Evolutionary conservation across 2,113 vertebrate species (phyloP), one percentile per base, ranked within the genome.

Genomic region (Cebidichthys violaceus): DNA sequence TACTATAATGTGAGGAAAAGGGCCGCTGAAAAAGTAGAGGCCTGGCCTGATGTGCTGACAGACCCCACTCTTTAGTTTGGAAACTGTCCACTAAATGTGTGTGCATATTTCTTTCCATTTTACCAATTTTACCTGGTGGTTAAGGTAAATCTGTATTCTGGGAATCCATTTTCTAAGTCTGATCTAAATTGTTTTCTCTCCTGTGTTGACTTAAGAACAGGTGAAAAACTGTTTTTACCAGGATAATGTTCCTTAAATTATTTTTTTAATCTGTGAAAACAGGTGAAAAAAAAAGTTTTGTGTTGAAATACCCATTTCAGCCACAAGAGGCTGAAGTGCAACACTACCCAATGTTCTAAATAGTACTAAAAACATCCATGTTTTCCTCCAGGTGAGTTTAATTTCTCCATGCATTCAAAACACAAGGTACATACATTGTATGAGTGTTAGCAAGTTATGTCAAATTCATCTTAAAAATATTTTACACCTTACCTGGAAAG

Each of bases 401-500:
- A 54, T 54, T 54, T 54, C 22, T 54, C 22, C 22, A n/a, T n/a
- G 9, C 7, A 18, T 20, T 45, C 43, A 14, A 45, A 45, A 45
- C 18, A 47, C 9, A 54, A 8, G 7, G 50, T 54, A 9, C 50
- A n/a, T 54, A 47, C 4, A 55, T 55, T n/a, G 9, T 10, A n/a
- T n/a, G n/a, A n/a, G n/a, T n/a, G n/a, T n/a, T 24, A 11, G 10
- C n/a, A 55, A 50, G 47, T 50, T 50, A 50, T 50, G 47, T n/a
- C 11, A 45, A 45, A 45, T 15, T 41, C 2, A 39, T 61, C 13
- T 54, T 50, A 18, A 70, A 33, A 82, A 79, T 66, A 61, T 50
- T 64, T 17, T 9, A 18, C 14, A 2, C 17, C 57, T 91, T 85
- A 99, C 98, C 97, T 99, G 97, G 90, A 97, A 98, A 39, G 97